phyloP scores from a whole-genome alignment of 2,797 vertebrate genomes.

The Ctenochaetus hawaiiensis region DNA sequence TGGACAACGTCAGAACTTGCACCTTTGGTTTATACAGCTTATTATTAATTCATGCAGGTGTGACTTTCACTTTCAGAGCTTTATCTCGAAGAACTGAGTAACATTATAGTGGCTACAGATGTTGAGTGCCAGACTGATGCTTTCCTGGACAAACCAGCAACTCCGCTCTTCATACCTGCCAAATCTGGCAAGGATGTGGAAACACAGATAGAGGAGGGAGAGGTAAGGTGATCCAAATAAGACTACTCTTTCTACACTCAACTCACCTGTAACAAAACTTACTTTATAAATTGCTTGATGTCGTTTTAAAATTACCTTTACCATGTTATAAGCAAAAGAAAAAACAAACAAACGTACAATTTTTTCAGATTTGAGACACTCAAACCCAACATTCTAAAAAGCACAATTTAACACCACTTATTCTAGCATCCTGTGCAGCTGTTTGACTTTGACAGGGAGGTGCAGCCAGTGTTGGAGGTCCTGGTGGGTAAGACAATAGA shows the following conservation, averaged over 20 bases:
- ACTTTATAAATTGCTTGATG: neutral
- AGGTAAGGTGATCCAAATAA: slow-evolving; percentile 81
- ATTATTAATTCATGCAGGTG: neutral
- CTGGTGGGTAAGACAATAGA: slow-evolving; percentile 94
- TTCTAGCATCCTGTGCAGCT: slow-evolving; percentile 82
- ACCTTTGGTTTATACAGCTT: neutral
- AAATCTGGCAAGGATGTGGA: slow-evolving; percentile 92
- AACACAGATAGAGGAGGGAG: slow-evolving; percentile 94
- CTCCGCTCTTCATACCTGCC: slow-evolving; percentile 92
- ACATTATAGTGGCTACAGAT: slow-evolving; percentile 82
- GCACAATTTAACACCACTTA: neutral
- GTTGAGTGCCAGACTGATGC: slow-evolving; percentile 93
- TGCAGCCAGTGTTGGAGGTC: slow-evolving; percentile 91
- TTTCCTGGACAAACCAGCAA: slow-evolving; percentile 91
- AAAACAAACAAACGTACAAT: neutral
- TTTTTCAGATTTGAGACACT: neutral
- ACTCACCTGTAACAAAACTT: neutral
- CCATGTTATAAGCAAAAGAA: neutral
- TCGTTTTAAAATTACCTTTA: neutral
- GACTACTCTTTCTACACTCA: neutral
- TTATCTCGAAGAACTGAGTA: slow-evolving; percentile 93
- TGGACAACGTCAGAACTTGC: neutral
- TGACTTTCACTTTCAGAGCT: slow-evolving; percentile 85
- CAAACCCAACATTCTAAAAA: neutral
- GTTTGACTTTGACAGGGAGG: slow-evolving; percentile 96